Conservation (phyloP, 2,797 vertebrate genomes). For the Aulostomus chinensis region DNA sequence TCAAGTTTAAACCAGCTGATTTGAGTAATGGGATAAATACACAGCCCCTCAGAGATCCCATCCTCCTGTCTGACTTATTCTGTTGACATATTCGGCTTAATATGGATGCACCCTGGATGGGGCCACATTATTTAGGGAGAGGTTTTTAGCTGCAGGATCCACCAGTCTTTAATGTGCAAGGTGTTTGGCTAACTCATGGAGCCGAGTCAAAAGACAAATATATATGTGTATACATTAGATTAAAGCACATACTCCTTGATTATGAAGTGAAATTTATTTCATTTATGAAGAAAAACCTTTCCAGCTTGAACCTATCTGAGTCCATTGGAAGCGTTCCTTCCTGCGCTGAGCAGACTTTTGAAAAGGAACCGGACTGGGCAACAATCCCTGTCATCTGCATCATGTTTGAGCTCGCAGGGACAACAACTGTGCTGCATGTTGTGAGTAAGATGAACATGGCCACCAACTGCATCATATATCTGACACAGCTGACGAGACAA, state of each 20-base stretch:
- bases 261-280: too few relatives aligned
- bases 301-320: too few relatives aligned
- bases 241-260: too few relatives aligned
- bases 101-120: neutral
- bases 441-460: neutral
- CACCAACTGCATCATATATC: slow-evolving; percentile 2
- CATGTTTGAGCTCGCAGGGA: slow-evolving; percentile 7
- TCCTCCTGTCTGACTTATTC: slow-evolving; percentile 7
- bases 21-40: neutral
- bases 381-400: slow-evolving; percentile 28
- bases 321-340: too few relatives aligned
- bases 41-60: neutral
- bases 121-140: too few relatives aligned
- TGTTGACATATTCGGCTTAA: neutral
- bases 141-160: too few relatives aligned
- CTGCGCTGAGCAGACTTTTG: neutral
- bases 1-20: too few relatives aligned
- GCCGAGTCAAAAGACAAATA: too few relatives aligned
- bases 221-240: too few relatives aligned
- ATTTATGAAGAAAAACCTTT: too few relatives aligned
- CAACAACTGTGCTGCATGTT: slow-evolving; percentile 1
- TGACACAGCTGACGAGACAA: neutral
- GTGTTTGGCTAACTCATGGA: too few relatives aligned
- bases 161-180: too few relatives aligned
- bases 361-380: slow-evolving; percentile 25